Evolutionary conservation across 2,113 vertebrate species (phyloP).

Genomic region (Chionomys nivalis): DNA sequence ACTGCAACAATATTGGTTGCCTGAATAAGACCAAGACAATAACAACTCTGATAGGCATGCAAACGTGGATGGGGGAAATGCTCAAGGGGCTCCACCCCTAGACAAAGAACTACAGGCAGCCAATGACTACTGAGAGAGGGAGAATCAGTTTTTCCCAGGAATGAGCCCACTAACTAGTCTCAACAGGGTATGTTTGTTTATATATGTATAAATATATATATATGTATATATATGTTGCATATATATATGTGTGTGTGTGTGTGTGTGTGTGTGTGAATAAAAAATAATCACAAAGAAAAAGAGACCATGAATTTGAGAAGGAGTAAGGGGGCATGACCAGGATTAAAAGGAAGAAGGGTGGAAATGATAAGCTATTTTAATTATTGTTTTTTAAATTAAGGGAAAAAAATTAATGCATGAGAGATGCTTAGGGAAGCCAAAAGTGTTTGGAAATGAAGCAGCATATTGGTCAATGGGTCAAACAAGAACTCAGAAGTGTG

Average conservation of each 20-base stretch:
- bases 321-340: background rate
- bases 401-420: background rate
- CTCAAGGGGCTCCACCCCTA: background rate
- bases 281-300: background rate
- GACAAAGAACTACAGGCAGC: background rate
- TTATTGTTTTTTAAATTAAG: background rate
- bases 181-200: background rate
- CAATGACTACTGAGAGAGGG: background rate
- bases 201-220: too few species aligned
- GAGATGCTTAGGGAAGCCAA: background rate
- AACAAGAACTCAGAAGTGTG: background rate
- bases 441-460: background rate
- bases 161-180: background rate
- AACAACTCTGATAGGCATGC: background rate
- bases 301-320: background rate
- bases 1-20: background rate
- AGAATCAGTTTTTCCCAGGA: background rate
- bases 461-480: background rate
- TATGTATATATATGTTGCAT: background rate
- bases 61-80: background rate
- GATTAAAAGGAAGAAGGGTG: background rate
- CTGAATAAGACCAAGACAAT: background rate
- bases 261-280: background rate
- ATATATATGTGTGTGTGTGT: too few species aligned
- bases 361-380: background rate